A percentile compares a stretch with the other conserved stretches of the same genome.
These are phyloP conservation scores for Rosalia funebris DNA, from an alignment of 2,888 invertebrate species.

Conservation along the genomic window DNA sequence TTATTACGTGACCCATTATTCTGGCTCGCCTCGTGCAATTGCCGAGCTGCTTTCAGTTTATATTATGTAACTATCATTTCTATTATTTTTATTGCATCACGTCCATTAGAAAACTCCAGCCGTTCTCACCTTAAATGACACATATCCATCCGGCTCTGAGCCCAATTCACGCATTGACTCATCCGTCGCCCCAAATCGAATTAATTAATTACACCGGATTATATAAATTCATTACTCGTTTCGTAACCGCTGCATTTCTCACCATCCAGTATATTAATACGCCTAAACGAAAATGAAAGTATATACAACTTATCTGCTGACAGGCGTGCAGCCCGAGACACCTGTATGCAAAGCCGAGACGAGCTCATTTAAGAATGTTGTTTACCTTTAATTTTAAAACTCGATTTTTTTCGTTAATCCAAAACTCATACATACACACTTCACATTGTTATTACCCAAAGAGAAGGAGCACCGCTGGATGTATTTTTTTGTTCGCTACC, in stretches of 20 bases:
- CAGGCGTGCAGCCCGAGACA: slow-evolving; percentile 33
- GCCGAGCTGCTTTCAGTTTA: slow-evolving; percentile 48
- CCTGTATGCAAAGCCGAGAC: slow-evolving; percentile 36
- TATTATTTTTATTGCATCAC: slow-evolving; percentile 50
- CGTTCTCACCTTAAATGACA: too few species aligned
- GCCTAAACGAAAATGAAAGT: slow-evolving; percentile 34
- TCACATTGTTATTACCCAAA: background rate
- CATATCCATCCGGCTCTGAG: too few species aligned
- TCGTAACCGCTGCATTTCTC: background rate
- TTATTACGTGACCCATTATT: slow-evolving; percentile 48
- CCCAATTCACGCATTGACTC: too few species aligned
- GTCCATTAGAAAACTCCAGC: slow-evolving; percentile 28
- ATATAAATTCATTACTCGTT: background rate
- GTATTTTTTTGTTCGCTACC: background rate
- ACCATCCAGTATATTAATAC: slow-evolving; percentile 3
- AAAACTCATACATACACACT: slow-evolving; percentile 1
- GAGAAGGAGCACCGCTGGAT: background rate
- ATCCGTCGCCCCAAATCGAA: too few species aligned
- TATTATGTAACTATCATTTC: slow-evolving; percentile 53
- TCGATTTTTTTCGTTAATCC: slow-evolving; percentile 7
- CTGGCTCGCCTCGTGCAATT: slow-evolving; percentile 57
- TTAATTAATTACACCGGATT: too few species aligned
- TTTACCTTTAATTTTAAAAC: slow-evolving; percentile 37
- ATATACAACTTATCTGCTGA: slow-evolving; percentile 26
- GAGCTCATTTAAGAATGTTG: slow-evolving; percentile 33